Percentiles rank a stretch among this genome's conserved stretches.
Conservation (phyloP, 2,113 vertebrate genomes). For the Agapornis roseicollis region DNA sequence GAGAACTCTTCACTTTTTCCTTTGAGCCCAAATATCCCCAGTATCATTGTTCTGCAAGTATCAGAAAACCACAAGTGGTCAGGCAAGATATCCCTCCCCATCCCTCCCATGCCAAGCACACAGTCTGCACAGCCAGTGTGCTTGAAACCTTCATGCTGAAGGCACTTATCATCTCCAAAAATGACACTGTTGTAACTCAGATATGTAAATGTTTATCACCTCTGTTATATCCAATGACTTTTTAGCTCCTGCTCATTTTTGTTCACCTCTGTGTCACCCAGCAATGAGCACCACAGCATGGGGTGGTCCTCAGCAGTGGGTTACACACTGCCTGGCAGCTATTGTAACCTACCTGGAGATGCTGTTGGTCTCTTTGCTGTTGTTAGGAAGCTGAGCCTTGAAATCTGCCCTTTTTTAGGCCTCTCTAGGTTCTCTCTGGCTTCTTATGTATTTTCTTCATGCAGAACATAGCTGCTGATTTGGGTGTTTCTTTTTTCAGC, state of each 20-base stretch:
- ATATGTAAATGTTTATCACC: background rate
- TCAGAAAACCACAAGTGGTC: background rate
- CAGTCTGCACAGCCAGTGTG: background rate
- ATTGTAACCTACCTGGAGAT: background rate
- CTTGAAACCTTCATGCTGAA: background rate
- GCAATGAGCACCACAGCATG: background rate
- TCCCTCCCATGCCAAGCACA: background rate
- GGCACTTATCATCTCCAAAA: background rate
- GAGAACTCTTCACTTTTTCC: background rate
- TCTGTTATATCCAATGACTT: accelerated
- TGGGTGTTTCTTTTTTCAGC: background rate
- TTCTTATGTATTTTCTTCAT: background rate
- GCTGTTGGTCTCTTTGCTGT: background rate
- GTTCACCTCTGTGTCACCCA: background rate
- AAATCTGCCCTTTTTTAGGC: background rate
- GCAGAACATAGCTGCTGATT: background rate
- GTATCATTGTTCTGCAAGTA: conserved; percentile 17
- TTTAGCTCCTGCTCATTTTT: background rate
- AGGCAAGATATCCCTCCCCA: background rate
- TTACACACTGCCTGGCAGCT: background rate
- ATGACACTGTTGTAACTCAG: background rate
- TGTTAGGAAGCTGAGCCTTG: background rate
- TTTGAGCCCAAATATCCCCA: background rate
- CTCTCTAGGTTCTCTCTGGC: background rate
- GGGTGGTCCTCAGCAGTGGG: background rate